Percentiles rank a stretch among this genome's conserved stretches.
Conservation (phyloP, 2,888 invertebrate genomes). For the Sialis fuliginosa region DNA sequence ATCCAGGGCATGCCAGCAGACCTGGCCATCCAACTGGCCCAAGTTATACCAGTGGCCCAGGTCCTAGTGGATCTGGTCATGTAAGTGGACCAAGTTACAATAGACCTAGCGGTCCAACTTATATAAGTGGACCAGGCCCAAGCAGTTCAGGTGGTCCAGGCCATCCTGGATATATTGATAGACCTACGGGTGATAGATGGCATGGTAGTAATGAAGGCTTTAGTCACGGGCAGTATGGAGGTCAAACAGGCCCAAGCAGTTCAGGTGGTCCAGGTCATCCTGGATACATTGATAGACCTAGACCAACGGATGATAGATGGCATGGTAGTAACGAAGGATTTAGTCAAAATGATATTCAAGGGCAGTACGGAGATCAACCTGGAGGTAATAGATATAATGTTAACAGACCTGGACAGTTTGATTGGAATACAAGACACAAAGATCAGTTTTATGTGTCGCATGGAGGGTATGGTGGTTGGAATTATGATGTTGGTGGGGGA, state of each 20-base stretch:
- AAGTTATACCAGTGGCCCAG: not conserved
- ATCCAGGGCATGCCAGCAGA: not conserved
- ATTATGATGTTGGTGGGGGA: conserved; percentile 4
- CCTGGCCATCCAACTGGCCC: not conserved
- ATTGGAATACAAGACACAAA: too few species aligned
- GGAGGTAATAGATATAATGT: not conserved
- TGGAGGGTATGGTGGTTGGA: conserved; percentile 5
- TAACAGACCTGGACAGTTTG: not conserved
- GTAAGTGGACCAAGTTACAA: too few species aligned
- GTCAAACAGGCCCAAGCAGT: not conserved
- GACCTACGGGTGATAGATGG: too few species aligned
- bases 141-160: too few species aligned
- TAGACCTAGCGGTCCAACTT: too few species aligned
- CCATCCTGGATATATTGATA: too few species aligned
- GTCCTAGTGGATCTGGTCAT: not conserved
- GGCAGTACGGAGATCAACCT: not conserved
- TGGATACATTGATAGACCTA: too few species aligned
- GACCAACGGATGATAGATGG: too few species aligned
- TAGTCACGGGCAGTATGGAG: not conserved
- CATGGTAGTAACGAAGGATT: too few species aligned
- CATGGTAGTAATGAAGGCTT: too few species aligned
- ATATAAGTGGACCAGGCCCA: too few species aligned
- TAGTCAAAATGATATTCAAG: not conserved
- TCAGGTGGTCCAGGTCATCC: too few species aligned
- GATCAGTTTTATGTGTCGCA: not conserved